Percentiles rank a stretch among this genome's conserved stretches.
Evolutionary conservation across 2,888 invertebrate genomes (phyloP).

Genomic region (Rambutsinella grinnellia): DNA sequence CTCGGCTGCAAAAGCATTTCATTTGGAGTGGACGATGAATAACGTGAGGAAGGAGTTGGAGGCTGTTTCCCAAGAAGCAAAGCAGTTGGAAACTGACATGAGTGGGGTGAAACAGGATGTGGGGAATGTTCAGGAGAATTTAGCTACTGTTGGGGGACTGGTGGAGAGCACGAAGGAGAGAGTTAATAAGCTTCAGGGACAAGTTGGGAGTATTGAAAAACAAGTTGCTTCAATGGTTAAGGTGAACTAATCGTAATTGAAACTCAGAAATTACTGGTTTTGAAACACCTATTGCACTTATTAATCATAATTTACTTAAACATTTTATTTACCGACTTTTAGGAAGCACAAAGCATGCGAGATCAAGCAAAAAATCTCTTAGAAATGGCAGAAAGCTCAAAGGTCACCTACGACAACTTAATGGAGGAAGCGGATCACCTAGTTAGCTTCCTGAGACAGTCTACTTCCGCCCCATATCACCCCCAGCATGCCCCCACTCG

Average conservation of each 20-base stretch:
- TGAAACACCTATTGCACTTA: background rate
- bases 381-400: conserved; percentile 58
- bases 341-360: conserved; percentile 60
- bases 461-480: conserved; percentile 25
- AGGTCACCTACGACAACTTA: conserved; percentile 58
- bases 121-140: conserved; percentile 60
- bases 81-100: conserved; percentile 57
- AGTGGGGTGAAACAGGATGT: conserved; percentile 58
- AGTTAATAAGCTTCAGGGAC: conserved; percentile 53
- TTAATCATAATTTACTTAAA: too few relatives aligned
- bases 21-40: conserved; percentile 48
- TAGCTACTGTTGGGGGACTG: conserved; percentile 56
- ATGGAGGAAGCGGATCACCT: conserved; percentile 62
- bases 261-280: background rate
- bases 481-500: conserved; percentile 42
- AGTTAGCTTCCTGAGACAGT: conserved; percentile 52
- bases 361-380: conserved; percentile 59
- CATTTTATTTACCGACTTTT: background rate
- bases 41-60: conserved; percentile 58
- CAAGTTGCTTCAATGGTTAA: conserved; percentile 59
- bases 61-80: conserved; percentile 53
- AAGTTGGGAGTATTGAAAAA: conserved; percentile 58
- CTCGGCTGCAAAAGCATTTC: conserved; percentile 30
- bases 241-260: conserved; percentile 30
- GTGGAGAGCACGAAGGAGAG: conserved; percentile 55